Evolutionary conservation across 2,113 vertebrate species (phyloP).

Genomic region (Silurus meridionalis): DNA sequence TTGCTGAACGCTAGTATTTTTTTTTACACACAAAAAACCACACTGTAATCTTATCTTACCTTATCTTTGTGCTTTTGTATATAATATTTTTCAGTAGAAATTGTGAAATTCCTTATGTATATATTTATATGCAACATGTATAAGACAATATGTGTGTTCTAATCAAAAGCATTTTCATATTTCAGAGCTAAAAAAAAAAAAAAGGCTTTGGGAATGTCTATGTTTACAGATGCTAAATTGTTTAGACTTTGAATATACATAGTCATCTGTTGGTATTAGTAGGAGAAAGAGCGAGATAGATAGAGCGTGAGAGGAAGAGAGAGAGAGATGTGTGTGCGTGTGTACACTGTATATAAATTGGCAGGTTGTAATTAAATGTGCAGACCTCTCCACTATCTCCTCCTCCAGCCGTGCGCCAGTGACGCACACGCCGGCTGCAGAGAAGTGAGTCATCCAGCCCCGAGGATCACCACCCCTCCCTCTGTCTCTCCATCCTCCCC

Average conservation of each 20-base stretch:
- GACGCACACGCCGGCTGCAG: slow-evolving; percentile 81
- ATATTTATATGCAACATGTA: not conserved
- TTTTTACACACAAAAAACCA: not conserved
- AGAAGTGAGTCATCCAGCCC: slow-evolving; percentile 81
- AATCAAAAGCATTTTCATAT: slow-evolving; percentile 15
- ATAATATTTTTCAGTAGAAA: not conserved
- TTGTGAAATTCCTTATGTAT: not conserved
- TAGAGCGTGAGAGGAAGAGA: slow-evolving; percentile 27
- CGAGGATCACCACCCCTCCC: slow-evolving; percentile 79
- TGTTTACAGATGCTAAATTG: slow-evolving; percentile 41
- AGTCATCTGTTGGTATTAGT: slow-evolving; percentile 51
- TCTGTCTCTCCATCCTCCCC: slow-evolving; percentile 72
- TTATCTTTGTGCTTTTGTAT: not conserved
- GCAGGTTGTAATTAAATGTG: slow-evolving; percentile 83
- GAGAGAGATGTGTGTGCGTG: slow-evolving; percentile 60
- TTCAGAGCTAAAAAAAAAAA: not conserved
- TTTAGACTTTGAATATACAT: slow-evolving; percentile 46
- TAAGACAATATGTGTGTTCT: not conserved
- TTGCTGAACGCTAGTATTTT: not conserved
- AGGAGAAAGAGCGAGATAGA: slow-evolving; percentile 44
- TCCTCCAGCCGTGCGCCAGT: slow-evolving; percentile 80
- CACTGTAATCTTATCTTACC: not conserved
- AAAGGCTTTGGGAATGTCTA: slow-evolving; percentile 20
- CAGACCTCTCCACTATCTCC: slow-evolving; percentile 83
- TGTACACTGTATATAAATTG: slow-evolving; percentile 81